These are phyloP conservation scores for Proteles cristata DNA, from an alignment of 2,113 vertebrate species.

Conservation along the genomic window DNA sequence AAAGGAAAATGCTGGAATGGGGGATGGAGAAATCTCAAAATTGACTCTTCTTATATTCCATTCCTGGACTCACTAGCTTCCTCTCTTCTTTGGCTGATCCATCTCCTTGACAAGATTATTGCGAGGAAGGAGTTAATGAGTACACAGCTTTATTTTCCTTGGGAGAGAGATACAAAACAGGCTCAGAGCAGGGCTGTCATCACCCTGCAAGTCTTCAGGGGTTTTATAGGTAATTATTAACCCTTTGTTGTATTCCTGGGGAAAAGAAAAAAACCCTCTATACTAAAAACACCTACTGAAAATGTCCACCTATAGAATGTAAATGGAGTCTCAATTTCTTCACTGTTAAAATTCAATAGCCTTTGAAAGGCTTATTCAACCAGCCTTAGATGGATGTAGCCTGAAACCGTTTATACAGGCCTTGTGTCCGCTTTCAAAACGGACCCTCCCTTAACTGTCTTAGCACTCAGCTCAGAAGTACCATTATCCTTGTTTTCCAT, in stretches of 20 bases:
- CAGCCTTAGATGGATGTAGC: background rate
- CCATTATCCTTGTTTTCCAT: background rate
- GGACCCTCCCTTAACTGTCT: background rate
- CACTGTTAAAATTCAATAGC: slow-evolving; percentile 18
- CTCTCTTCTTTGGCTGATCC: background rate
- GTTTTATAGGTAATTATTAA: slow-evolving; percentile 72
- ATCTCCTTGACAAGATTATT: slow-evolving; percentile 68
- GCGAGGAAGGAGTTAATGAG: slow-evolving; percentile 75
- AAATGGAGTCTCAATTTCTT: background rate
- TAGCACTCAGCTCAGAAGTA: background rate
- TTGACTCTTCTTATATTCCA: background rate
- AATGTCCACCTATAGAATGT: background rate
- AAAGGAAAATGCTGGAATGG: background rate
- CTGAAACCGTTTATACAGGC: background rate
- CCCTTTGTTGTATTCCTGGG: slow-evolving; percentile 47
- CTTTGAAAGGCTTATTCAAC: background rate
- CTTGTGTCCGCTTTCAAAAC: background rate
- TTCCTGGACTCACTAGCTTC: background rate
- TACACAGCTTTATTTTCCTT: slow-evolving; percentile 72
- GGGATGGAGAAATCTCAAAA: background rate
- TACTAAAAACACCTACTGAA: slow-evolving; percentile 10
- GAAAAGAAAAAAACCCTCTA: background rate
- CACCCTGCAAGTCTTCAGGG: slow-evolving; percentile 58
- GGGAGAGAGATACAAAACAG: slow-evolving; percentile 58
- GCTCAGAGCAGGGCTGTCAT: slow-evolving; percentile 62